Evolutionary conservation across 2,888 invertebrate genomes (phyloP), one percentile per base, ranked within the genome.

Genomic region (Pardosa pseudoannulata): DNA sequence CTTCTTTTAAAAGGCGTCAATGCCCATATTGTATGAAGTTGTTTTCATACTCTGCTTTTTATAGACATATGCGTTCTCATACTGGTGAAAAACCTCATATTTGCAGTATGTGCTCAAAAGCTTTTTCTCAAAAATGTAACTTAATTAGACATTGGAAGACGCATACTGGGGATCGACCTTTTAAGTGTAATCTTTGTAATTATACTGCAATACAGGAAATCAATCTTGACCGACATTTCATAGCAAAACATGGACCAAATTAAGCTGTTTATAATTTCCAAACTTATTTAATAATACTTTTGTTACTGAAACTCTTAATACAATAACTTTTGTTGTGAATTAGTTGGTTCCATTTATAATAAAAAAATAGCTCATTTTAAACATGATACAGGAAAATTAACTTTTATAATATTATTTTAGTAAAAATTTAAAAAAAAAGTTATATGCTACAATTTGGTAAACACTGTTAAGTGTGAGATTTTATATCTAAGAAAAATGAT

Each of bases 101-200:
- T 46, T 46, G 46, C n/a, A 16, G 2, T 16, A 13, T 46, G n/a
- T 46, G 46, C 16, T 46, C 46, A 11, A 46, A 46, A 46, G 46
- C 46, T 46, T 46, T 46, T 46, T 6, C 46, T 16, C 46, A 46
- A 16, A 46, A 16, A 16, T 46, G 46, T 16, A 46, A 46, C 16
- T 46, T 46, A 46, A 9, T 46, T 46, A 46, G 46, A 46, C 46
- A 46, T 46, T 46, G 46, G 46, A 46, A 46, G 16, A 46, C n/a
- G 5, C 46, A 46, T 46, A 46, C 46, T 46, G 13, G 46, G 2
- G 13, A 46, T 46, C 5, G n/a, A 46, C 46, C 46, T 46, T 46
- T 11, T 16, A 46, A 16, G n/a, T 46, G 46, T 16, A 46, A 46
- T 2, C 2, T 46, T 11, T 46, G 46, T 16, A 16, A 46, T 46